phyloP scores from a whole-genome alignment of 2,797 vertebrate genomes.

The Pipistrellus pipistrellus region DNA sequence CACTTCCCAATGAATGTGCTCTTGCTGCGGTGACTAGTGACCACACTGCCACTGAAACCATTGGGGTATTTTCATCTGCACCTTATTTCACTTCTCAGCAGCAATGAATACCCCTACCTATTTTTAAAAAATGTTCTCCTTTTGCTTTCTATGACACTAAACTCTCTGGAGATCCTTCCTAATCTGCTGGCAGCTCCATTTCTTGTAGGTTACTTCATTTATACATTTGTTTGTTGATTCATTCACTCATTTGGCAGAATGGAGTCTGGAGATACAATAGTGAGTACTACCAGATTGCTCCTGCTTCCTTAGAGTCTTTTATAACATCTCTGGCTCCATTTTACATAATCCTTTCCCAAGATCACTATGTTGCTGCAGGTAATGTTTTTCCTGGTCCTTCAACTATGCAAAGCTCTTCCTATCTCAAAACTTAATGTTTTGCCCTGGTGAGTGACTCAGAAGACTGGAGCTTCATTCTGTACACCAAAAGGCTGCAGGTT shows the following conservation, averaged over 20 bases:
- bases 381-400: too few relatives aligned
- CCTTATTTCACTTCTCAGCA: background rate
- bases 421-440: background rate
- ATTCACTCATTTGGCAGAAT: background rate
- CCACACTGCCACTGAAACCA: background rate
- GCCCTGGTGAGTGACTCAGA: background rate
- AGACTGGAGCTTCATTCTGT: background rate
- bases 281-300: background rate
- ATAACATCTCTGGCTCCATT: background rate
- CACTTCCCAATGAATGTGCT: too few relatives aligned
- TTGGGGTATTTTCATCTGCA: background rate
- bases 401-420: background rate
- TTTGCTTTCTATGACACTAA: background rate
- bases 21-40: accelerated
- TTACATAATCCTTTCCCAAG: background rate
- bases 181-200: background rate
- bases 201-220: background rate
- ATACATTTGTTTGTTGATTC: background rate
- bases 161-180: background rate
- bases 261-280: background rate
- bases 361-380: background rate
- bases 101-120: too few relatives aligned
- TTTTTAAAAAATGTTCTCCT: background rate
- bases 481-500: background rate
- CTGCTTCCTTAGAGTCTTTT: background rate